Evolutionary conservation across 1,140 invertebrate species (phyloP).

Genomic region (Tachypleus tridentatus): DNA sequence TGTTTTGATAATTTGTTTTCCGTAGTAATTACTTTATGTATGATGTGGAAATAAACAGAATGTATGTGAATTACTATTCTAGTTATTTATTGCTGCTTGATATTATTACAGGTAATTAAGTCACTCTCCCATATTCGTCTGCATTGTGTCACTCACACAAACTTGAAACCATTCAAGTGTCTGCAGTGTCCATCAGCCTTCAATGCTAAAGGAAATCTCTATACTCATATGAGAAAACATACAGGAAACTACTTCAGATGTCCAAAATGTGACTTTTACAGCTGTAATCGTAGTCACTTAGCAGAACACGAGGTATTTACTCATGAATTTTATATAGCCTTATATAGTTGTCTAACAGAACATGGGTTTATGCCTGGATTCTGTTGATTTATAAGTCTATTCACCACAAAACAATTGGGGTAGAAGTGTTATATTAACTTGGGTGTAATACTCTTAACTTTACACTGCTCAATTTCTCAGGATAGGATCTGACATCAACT

Average conservation of each 20-base stretch:
- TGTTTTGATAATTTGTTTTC: background rate
- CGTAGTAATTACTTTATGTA: background rate
- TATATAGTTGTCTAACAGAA: constrained; percentile 1
- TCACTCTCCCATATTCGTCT: constrained; percentile 34
- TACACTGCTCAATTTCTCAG: too few relatives aligned
- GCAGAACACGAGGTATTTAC: constrained; percentile 29
- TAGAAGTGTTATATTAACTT: too few relatives aligned
- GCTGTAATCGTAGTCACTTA: constrained; percentile 35
- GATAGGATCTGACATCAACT: too few relatives aligned
- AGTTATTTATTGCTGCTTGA: background rate
- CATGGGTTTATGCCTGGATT: too few relatives aligned
- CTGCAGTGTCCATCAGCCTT: constrained; percentile 32
- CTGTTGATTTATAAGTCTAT: too few relatives aligned
- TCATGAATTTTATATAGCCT: background rate
- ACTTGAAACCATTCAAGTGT: constrained; percentile 34
- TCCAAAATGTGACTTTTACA: constrained; percentile 32
- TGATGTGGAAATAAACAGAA: background rate
- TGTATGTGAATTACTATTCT: background rate
- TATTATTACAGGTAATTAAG: constrained; percentile 27
- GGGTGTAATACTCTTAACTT: too few relatives aligned
- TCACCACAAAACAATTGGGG: too few relatives aligned
- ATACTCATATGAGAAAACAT: constrained; percentile 37
- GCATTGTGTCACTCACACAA: constrained; percentile 35
- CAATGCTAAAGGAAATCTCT: constrained; percentile 36
- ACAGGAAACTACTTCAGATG: constrained; percentile 35